Percentiles rank a stretch among this genome's conserved stretches.
These are phyloP conservation scores for Calliphora vicina DNA, from an alignment of 1,140 invertebrate species.

Conservation along the genomic window DNA sequence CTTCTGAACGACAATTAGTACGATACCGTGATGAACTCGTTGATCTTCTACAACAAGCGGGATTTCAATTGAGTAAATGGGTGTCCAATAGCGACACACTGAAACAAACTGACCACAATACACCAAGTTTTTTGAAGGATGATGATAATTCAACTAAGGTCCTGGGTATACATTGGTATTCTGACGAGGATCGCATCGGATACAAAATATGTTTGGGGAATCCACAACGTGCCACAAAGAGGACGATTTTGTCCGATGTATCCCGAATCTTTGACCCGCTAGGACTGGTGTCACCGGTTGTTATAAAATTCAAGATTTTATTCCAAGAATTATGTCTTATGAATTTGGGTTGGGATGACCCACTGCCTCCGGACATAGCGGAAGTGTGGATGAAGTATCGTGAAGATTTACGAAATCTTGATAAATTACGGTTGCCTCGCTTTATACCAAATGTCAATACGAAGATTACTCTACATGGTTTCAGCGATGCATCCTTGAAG, in stretches of 20 bases:
- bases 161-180: not conserved
- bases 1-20: not conserved
- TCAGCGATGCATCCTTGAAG: not conserved
- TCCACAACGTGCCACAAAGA: not conserved
- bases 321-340: not conserved
- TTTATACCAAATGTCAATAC: not conserved
- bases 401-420: not conserved
- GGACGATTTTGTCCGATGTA: not conserved
- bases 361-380: not conserved
- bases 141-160: not conserved
- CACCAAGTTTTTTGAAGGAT: not conserved
- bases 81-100: too few species aligned
- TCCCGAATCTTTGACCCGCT: not conserved
- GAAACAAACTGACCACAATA: not conserved
- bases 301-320: slow-evolving; percentile 11
- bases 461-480: not conserved
- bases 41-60: not conserved
- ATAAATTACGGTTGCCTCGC: not conserved
- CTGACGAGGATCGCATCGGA: not conserved
- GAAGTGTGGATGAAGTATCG: not conserved
- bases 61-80: not conserved
- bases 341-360: not conserved
- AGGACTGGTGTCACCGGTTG: not conserved
- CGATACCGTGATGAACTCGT: not conserved
- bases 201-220: not conserved